Percentiles rank a stretch among this genome's conserved stretches.
phyloP scores from a whole-genome alignment of 2,113 vertebrate genomes.

The Anolis sagrei region DNA sequence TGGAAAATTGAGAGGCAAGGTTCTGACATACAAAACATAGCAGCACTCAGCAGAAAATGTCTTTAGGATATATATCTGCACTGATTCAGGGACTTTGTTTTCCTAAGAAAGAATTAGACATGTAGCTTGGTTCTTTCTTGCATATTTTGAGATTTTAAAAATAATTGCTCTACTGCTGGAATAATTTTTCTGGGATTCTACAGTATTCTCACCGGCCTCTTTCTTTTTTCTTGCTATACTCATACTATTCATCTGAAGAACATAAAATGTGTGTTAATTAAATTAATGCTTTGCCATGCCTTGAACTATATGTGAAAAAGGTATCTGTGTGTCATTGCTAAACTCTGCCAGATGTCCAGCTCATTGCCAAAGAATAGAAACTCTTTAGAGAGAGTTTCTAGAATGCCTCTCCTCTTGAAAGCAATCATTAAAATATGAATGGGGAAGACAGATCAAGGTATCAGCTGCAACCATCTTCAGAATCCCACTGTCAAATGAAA shows the following conservation, averaged over 20 bases:
- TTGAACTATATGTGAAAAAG: neutral
- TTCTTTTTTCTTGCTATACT: neutral
- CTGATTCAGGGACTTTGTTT: neutral
- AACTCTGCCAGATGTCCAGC: neutral
- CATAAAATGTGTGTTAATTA: neutral
- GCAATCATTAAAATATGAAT: neutral
- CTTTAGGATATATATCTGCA: neutral
- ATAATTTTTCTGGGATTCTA: neutral
- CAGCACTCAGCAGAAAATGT: rapidly evolving
- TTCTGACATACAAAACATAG: conserved; percentile 36
- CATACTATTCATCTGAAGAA: neutral
- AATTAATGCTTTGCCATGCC: neutral
- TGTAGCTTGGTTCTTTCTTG: neutral
- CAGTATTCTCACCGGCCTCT: neutral
- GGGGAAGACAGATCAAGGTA: neutral
- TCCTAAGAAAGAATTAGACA: neutral
- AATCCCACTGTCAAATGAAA: neutral
- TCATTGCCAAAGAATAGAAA: neutral
- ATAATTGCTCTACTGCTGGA: neutral
- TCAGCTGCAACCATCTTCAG: neutral
- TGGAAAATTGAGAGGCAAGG: conserved; percentile 37
- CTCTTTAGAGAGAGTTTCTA: neutral
- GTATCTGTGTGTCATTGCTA: neutral
- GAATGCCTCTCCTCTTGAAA: neutral
- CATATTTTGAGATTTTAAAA: neutral